These are phyloP conservation scores for Cuniculus paca DNA, from an alignment of 2,797 vertebrate species.

Conservation along the genomic window DNA sequence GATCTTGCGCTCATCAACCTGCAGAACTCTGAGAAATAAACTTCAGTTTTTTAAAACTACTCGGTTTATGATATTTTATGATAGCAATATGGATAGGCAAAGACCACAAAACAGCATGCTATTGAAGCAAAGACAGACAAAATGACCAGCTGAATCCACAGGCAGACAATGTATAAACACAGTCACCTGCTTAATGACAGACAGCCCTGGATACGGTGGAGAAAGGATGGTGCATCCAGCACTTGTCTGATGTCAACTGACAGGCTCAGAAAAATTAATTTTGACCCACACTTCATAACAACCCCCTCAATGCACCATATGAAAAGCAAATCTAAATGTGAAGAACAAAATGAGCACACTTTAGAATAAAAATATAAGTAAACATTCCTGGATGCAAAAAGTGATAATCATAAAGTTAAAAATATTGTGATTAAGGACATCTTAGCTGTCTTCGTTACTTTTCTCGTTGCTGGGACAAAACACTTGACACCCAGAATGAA, in stretches of 20 bases:
- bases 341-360: neutral
- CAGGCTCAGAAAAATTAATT: neutral
- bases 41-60: neutral
- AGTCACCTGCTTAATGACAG: neutral
- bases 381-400: neutral
- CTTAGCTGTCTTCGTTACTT: too few relatives aligned
- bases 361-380: neutral
- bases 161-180: neutral
- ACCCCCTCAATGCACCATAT: neutral
- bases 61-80: neutral
- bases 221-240: neutral
- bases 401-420: neutral
- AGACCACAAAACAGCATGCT: neutral
- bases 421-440: neutral
- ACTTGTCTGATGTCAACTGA: neutral
- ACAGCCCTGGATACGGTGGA: neutral
- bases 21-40: neutral
- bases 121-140: neutral
- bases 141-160: neutral
- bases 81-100: neutral
- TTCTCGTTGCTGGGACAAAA: too few relatives aligned
- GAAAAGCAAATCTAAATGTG: neutral
- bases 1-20: neutral
- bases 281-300: neutral
- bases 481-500: too few relatives aligned